These are phyloP conservation scores for Saccostrea echinata DNA, from an alignment of 1,140 invertebrate species.

Conservation along the genomic window DNA sequence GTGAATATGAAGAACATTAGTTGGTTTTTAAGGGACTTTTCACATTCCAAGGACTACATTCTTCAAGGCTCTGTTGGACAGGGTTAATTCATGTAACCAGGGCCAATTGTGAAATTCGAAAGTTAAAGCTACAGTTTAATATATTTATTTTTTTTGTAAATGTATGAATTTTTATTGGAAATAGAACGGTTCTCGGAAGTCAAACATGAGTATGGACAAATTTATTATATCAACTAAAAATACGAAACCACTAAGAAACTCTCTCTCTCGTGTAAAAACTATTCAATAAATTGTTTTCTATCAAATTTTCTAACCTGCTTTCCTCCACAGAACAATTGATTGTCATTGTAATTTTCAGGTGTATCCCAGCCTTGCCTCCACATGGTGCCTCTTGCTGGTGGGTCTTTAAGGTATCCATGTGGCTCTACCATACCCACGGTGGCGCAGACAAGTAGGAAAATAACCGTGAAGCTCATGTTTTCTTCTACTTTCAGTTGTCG, in stretches of 20 bases:
- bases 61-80: too few relatives aligned
- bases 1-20: too few relatives aligned
- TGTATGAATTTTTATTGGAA: too few relatives aligned
- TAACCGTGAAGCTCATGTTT: not conserved
- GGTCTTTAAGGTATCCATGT: slow-evolving; percentile 92
- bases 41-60: too few relatives aligned
- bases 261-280: not conserved
- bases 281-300: not conserved
- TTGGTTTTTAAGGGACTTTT: too few relatives aligned
- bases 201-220: too few relatives aligned
- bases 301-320: slow-evolving; percentile 80
- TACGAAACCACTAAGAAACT: not conserved
- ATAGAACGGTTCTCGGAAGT: too few relatives aligned
- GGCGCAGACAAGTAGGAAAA: not conserved
- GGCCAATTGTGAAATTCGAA: too few relatives aligned
- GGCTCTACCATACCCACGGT: not conserved
- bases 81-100: too few relatives aligned
- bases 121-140: too few relatives aligned
- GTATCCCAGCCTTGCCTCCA: slow-evolving; percentile 95
- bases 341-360: slow-evolving; percentile 96
- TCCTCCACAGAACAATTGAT: slow-evolving; percentile 90
- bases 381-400: slow-evolving; percentile 93
- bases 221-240: not conserved
- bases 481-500: not conserved
- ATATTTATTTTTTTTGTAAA: too few relatives aligned